Percentiles rank a stretch among this genome's conserved stretches.
Conservation (phyloP, 2,113 vertebrate species). For the Neomonachus schauinslandi region DNA sequence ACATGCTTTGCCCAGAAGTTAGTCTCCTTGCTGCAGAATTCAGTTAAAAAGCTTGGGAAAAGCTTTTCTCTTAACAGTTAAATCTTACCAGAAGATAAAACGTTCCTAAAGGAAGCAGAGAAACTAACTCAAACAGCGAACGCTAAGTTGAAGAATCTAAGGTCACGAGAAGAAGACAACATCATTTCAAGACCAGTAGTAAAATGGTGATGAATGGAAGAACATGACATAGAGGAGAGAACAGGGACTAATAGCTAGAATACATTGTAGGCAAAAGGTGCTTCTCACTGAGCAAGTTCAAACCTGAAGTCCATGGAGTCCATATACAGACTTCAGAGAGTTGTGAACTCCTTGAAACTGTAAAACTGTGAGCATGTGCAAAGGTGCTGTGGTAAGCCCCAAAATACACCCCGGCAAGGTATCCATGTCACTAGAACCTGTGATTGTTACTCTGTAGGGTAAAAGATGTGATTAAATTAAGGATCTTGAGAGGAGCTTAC, state of each 20-base stretch:
- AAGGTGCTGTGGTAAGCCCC: not conserved
- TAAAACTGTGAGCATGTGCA: not conserved
- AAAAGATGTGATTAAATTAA: constrained; percentile 28
- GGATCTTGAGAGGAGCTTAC: constrained; percentile 13
- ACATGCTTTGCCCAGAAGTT: not conserved
- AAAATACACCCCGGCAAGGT: not conserved
- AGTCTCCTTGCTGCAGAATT: not conserved
- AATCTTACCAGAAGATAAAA: not conserved
- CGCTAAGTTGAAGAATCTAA: not conserved
- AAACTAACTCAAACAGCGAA: constrained; percentile 41
- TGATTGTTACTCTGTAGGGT: not conserved
- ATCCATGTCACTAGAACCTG: not conserved
- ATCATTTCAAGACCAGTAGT: not conserved
- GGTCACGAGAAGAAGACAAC: not conserved
- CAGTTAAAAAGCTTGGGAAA: not conserved
- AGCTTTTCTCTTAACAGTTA: constrained; percentile 20
- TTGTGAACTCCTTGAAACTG: not conserved
- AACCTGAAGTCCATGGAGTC: not conserved
- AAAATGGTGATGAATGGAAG: not conserved
- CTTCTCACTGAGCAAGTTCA: not conserved
- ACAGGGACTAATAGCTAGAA: not conserved
- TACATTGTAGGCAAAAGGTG: not conserved
- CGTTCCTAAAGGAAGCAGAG: constrained; percentile 13
- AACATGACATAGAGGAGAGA: not conserved
- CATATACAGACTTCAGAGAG: not conserved